Conservation (phyloP, 37 sponge, comb jelly and placozoan genomes). For the Amphimedon queenslandica region DNA sequence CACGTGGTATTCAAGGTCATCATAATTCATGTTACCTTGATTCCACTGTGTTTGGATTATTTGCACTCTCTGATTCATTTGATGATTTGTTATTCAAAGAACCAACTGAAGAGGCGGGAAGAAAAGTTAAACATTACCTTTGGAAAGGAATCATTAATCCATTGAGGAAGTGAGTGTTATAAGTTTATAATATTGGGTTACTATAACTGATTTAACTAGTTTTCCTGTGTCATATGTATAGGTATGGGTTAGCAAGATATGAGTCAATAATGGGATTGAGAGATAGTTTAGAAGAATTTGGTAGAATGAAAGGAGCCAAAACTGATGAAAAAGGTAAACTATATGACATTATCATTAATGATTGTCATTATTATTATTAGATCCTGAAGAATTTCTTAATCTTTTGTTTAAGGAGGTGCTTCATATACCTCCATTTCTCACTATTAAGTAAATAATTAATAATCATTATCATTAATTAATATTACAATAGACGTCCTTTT, state of each 20-base stretch:
- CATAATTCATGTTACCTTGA: constrained; percentile 98
- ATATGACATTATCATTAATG: neutral
- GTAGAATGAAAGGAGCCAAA: constrained; percentile 70
- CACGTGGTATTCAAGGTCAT: constrained; percentile 90
- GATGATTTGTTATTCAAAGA: constrained; percentile 57
- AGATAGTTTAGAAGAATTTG: constrained; percentile 44
- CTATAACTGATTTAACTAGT: neutral
- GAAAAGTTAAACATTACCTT: constrained; percentile 24
- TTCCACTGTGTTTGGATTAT: constrained; percentile 92
- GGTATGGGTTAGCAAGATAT: constrained; percentile 55
- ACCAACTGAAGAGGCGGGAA: constrained; percentile 3
- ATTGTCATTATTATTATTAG: constrained; percentile 22
- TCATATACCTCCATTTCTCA: constrained; percentile 11
- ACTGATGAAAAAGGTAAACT: constrained; percentile 73
- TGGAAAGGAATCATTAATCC: constrained; percentile 81
- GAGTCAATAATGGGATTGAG: constrained; percentile 79
- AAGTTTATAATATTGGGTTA: neutral
- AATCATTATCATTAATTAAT: neutral
- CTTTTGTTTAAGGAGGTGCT: constrained; percentile 73
- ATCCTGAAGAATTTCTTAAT: constrained; percentile 98
- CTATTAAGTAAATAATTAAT: neutral
- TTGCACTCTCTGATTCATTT: constrained; percentile 74
- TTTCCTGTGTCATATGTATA: constrained; percentile 16
- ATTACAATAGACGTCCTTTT: constrained; percentile 57
- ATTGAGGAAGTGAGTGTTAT: constrained; percentile 59